These are phyloP conservation scores for Limnothrissa miodon DNA, from an alignment of 2,113 vertebrate genomes.

Conservation along the genomic window DNA sequence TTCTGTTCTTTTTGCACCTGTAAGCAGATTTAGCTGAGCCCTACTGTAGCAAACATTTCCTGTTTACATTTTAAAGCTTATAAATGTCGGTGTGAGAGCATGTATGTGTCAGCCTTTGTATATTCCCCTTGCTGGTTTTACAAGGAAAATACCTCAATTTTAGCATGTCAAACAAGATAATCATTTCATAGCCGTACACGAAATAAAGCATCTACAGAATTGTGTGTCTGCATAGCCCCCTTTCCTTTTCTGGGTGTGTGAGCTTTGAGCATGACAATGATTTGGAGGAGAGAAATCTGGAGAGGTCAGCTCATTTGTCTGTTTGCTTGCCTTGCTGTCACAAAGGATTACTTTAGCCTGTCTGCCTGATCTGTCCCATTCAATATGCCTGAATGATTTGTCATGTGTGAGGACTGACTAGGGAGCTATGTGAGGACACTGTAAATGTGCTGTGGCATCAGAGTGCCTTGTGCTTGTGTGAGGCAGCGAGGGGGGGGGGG, in stretches of 20 bases:
- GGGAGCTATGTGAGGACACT: neutral
- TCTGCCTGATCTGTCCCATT: conserved; percentile 30
- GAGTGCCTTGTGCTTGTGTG: conserved; percentile 27
- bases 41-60: neutral
- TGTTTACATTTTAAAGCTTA: neutral
- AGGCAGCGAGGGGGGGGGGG: conserved; percentile 4
- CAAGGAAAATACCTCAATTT: neutral
- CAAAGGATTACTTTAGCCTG: conserved; percentile 42
- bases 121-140: neutral
- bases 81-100: too few species aligned
- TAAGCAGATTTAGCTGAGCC: neutral
- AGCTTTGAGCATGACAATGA: neutral
- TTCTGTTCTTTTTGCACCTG: neutral
- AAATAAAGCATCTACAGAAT: neutral
- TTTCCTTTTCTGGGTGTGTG: neutral
- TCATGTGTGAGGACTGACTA: conserved; percentile 20
- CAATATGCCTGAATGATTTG: conserved; percentile 24
- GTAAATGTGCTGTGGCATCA: conserved; percentile 35
- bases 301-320: conserved; percentile 35
- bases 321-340: conserved; percentile 36
- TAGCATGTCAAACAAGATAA: neutral
- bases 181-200: neutral
- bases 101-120: neutral
- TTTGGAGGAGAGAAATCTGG: conserved; percentile 10
- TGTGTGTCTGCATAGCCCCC: neutral